Conservation (phyloP, 2,113 vertebrate genomes). For the Corythornis vintsioides region DNA sequence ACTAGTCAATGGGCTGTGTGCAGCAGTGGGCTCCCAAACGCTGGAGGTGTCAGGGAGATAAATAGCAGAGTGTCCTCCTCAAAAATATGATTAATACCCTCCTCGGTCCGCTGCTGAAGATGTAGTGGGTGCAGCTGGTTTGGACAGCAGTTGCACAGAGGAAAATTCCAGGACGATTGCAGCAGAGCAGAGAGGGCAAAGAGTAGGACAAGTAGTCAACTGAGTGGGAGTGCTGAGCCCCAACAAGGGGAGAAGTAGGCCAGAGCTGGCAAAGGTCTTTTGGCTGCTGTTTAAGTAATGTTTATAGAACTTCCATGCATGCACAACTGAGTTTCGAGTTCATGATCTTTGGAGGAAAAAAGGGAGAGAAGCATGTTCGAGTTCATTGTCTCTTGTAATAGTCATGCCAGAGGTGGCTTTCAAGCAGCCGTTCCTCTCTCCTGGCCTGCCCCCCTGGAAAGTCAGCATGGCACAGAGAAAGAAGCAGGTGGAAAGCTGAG, state of each 20-base stretch:
- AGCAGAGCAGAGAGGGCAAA: conserved; percentile 97
- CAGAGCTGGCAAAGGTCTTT: conserved; percentile 50
- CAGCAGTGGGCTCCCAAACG: conserved; percentile 91
- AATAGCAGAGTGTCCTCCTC: conserved; percentile 99
- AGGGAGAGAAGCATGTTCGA: conserved; percentile 38
- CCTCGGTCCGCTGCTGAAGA: conserved; percentile 98
- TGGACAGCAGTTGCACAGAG: conserved; percentile 92
- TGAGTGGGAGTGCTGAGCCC: conserved; percentile 64
- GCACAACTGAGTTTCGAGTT: conserved; percentile 61
- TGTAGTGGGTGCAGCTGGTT: conserved; percentile 99
- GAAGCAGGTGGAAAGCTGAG: background rate
- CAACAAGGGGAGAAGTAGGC: conserved; percentile 44
- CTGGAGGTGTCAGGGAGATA: conserved; percentile 99
- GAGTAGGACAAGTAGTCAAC: conserved; percentile 91
- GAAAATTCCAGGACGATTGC: conserved; percentile 86
- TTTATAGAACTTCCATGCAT: conserved; percentile 56
- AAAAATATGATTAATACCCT: conserved; percentile 99
- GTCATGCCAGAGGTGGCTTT: conserved; percentile 30
- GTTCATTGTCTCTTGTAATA: conserved; percentile 57
- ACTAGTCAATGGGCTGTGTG: conserved; percentile 99
- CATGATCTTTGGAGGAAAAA: conserved; percentile 31
- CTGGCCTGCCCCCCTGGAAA: background rate
- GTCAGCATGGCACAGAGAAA: background rate
- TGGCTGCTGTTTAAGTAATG: conserved; percentile 63
- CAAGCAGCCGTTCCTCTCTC: conserved; percentile 6